Percentiles rank a stretch among this genome's conserved stretches.
phyloP scores from a whole-genome alignment of 2,797 vertebrate genomes.

The Arnoldichthys spilopterus region DNA sequence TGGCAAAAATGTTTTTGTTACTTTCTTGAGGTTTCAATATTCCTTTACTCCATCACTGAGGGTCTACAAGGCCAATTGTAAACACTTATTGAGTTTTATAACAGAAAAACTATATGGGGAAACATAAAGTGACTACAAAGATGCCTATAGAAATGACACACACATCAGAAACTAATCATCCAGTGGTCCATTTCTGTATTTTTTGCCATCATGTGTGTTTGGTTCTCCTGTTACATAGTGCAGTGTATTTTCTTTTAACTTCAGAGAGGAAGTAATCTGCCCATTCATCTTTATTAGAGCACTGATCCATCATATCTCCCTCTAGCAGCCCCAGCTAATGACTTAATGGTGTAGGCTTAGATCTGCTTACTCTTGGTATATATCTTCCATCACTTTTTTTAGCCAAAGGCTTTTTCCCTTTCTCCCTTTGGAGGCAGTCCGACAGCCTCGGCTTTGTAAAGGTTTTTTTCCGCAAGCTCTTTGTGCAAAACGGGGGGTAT shows the following conservation, averaged over 20 bases:
- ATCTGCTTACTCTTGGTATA: constrained; percentile 43
- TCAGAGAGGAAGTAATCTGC: constrained; percentile 27
- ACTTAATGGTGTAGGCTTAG: constrained; percentile 36
- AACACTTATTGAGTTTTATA: background rate
- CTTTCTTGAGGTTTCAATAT: constrained; percentile 26
- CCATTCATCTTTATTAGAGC: constrained; percentile 47
- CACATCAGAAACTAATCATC: background rate
- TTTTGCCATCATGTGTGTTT: constrained; percentile 10
- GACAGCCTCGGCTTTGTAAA: constrained; percentile 67
- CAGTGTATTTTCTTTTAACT: constrained; percentile 37
- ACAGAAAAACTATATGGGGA: background rate
- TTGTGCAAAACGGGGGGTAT: constrained; percentile 63
- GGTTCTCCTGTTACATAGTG: constrained; percentile 15
- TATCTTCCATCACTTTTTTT: constrained; percentile 20
- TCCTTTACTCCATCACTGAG: constrained; percentile 1
- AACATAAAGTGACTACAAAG: background rate
- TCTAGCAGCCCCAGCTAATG: constrained; percentile 29
- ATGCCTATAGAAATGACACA: background rate
- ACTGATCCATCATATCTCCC: constrained; percentile 41
- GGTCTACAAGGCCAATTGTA: background rate
- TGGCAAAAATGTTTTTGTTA: constrained; percentile 24
- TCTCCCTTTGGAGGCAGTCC: constrained; percentile 69
- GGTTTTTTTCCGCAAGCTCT: constrained; percentile 44
- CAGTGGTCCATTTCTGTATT: background rate
- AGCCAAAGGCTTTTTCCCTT: constrained; percentile 53